These are phyloP conservation scores for Xanthia icteritia DNA, from an alignment of 2,888 invertebrate genomes.

Conservation along the genomic window DNA sequence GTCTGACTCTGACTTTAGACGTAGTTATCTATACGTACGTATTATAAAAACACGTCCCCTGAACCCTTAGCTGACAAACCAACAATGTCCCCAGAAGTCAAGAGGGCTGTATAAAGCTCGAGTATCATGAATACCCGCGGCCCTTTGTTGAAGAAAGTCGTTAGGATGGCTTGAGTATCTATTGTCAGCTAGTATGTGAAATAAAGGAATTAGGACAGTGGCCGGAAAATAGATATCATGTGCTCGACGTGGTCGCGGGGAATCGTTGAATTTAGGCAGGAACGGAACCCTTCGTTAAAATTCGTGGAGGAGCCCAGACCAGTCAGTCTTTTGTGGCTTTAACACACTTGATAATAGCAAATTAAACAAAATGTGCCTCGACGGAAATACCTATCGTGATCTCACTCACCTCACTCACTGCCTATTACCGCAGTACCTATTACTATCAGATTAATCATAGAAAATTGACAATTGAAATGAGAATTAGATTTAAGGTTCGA, in stretches of 20 bases:
- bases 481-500: too few species aligned
- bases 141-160: neutral
- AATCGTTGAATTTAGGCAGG: neutral
- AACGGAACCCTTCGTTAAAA: neutral
- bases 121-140: conserved; percentile 12
- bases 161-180: conserved; percentile 15
- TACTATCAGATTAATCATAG: neutral
- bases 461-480: neutral
- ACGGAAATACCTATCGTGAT: neutral
- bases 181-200: conserved; percentile 3
- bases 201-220: neutral
- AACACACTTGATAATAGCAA: neutral
- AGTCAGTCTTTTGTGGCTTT: conserved; percentile 5
- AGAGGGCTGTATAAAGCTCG: conserved; percentile 12
- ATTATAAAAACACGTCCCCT: neutral
- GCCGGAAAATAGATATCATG: neutral
- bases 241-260: conserved; percentile 7
- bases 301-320: neutral
- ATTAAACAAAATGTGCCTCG: neutral
- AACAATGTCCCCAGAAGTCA: neutral
- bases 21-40: neutral
- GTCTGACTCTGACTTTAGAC: neutral
- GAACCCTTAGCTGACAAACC: neutral
- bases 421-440: neutral
- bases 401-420: neutral